Evolutionary conservation across 2,113 vertebrate species (phyloP).

Genomic region (Ariopsis seemanni): DNA sequence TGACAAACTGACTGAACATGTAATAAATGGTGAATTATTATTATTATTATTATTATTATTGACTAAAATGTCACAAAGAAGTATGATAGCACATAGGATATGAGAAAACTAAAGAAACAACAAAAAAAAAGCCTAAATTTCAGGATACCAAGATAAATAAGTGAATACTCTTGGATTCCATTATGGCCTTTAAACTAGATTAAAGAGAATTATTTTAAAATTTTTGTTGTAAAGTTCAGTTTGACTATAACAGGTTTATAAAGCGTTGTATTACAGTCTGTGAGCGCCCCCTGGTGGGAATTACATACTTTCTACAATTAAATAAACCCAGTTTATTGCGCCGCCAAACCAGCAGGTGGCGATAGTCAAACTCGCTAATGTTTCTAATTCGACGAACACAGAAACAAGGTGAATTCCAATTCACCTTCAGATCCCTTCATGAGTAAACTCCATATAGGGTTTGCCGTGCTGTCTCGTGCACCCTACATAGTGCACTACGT

Average conservation of each 20-base stretch:
- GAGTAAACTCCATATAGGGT: neutral
- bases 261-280: neutral
- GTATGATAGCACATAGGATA: neutral
- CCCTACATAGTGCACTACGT: constrained; percentile 3
- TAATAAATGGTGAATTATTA: neutral
- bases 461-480: too few species aligned
- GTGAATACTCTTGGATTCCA: neutral
- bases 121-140: neutral
- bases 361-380: neutral
- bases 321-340: neutral
- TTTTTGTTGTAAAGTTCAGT: neutral
- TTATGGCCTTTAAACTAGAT: neutral
- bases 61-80: neutral
- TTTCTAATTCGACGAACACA: neutral
- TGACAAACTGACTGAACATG: neutral
- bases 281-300: neutral
- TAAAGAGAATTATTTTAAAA: neutral
- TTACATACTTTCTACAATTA: neutral
- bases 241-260: neutral
- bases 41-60: neutral
- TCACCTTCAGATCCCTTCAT: neutral
- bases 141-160: neutral
- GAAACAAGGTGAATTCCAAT: neutral
- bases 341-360: constrained; percentile 20
- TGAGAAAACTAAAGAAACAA: neutral